Conservation (phyloP, 1,140 invertebrate species). For the Platyscapa corneri region DNA sequence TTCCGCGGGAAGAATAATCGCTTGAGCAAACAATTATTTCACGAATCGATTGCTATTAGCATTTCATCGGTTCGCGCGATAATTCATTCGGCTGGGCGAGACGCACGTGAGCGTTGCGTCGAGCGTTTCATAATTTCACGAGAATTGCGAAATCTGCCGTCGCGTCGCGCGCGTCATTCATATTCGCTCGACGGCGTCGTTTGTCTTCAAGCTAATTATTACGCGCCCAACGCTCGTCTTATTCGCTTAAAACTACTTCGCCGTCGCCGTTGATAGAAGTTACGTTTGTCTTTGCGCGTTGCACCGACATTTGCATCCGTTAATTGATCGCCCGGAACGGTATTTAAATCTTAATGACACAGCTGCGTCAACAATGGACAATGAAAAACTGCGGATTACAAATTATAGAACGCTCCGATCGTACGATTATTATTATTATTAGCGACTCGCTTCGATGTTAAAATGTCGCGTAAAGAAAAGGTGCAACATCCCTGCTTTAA, state of each 20-base stretch:
- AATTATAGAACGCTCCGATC: no score
- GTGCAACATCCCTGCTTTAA: no score
- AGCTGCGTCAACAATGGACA: no score
- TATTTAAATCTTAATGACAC: no score
- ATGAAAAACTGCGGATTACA: no score
- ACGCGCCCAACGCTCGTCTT: not conserved
- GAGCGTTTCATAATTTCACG: slow-evolving; percentile 4
- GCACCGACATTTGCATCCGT: no score
- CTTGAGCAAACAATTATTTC: slow-evolving; percentile 23
- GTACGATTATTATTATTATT: no score
- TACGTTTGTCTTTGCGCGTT: no score
- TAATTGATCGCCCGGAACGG: no score
- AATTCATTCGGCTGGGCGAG: not conserved
- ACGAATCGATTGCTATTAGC: not conserved
- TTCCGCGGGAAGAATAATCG: not conserved
- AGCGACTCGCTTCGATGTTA: no score
- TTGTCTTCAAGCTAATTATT: not conserved
- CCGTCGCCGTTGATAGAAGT: not conserved
- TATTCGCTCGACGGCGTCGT: not conserved
- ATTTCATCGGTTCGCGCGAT: not conserved
- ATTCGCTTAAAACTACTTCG: not conserved
- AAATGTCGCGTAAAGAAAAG: no score
- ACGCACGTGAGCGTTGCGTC: not conserved
- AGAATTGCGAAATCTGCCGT: not conserved
- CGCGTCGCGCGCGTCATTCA: not conserved